phyloP scores from a whole-genome alignment of 1,140 invertebrate genomes.

The Diabrotica undecimpunctata region DNA sequence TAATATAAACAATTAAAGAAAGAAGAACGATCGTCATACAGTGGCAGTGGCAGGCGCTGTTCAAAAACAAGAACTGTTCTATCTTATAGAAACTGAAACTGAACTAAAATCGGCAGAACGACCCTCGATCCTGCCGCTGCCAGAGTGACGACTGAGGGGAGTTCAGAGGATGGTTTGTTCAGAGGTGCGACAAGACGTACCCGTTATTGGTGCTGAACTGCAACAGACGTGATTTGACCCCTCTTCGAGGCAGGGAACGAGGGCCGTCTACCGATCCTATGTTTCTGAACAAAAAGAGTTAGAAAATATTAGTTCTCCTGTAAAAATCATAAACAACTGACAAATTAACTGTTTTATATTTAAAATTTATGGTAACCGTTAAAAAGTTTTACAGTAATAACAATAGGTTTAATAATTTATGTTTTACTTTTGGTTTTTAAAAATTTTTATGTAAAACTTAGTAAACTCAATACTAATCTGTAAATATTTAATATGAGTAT shows the following conservation, averaged over 20 bases:
- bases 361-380: too few relatives aligned
- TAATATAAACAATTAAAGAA: constrained; percentile 11
- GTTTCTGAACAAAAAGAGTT: constrained; percentile 47
- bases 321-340: background rate
- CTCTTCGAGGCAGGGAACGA: constrained; percentile 77
- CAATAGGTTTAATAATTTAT: too few relatives aligned
- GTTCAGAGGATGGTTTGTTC: constrained; percentile 7
- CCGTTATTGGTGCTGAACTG: constrained; percentile 83
- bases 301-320: background rate
- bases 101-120: constrained; percentile 26
- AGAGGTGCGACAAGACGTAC: constrained; percentile 51
- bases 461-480: too few relatives aligned
- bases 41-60: constrained; percentile 58
- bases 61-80: constrained; percentile 54
- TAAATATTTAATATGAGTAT: too few relatives aligned
- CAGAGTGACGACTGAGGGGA: constrained; percentile 24
- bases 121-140: constrained; percentile 45
- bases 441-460: too few relatives aligned
- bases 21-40: constrained; percentile 34
- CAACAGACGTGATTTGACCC: constrained; percentile 81
- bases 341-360: too few relatives aligned
- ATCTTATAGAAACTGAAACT: constrained; percentile 6
- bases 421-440: too few relatives aligned
- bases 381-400: too few relatives aligned
- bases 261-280: constrained; percentile 71